Evolutionary conservation across 2,113 vertebrate genomes (phyloP), one percentile per base, ranked within the genome.

Genomic region (Entomyzon cyanotis): DNA sequence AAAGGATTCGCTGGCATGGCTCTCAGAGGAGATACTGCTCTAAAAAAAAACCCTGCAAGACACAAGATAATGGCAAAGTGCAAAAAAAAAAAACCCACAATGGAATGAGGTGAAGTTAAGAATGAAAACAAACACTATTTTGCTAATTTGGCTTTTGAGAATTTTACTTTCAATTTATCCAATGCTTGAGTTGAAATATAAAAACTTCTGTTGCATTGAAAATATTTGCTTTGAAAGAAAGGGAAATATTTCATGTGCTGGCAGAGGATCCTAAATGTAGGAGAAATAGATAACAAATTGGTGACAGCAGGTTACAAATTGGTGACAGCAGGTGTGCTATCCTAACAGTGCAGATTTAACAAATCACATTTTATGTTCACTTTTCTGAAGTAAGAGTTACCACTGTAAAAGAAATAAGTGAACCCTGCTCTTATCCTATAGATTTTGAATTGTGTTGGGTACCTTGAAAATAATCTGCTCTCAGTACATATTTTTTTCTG

Each of bases 301-400:
- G 27, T 92, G 74, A 90, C 94, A 95, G 94, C 80, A 81, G 88
- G 95, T 89, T 91, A 87, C 84, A 90, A 95, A 95, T 92, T 96
- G 92, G 30, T 94, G 90, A 86, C 93, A 97, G 90, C 85, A 94
- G 90, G 85, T 94, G 84, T 64, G 68, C 85, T 78, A 68, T 89
- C 52, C 68, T 74, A 92, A 77, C 64, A 74, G 68, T 10, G 60
- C 11, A 81, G 79, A 93, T 95, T 96, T 94, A 94, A 90, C 76
- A 96, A 95, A 97, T 94, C 41, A 62, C 44, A 87, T 95, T 96
- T 96, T 93, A 74, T 86, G 85, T 93, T 95, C 94, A 90, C 64
- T 94, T 96, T 94, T 93, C 90, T 81, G 64, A 92, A 86, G 41
- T 75, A 93, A 91, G 62, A 88, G 64, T 33, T 93, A 39, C 9